These are phyloP conservation scores for Amphipoea oculea DNA, from an alignment of 2,888 invertebrate species.

Conservation along the genomic window DNA sequence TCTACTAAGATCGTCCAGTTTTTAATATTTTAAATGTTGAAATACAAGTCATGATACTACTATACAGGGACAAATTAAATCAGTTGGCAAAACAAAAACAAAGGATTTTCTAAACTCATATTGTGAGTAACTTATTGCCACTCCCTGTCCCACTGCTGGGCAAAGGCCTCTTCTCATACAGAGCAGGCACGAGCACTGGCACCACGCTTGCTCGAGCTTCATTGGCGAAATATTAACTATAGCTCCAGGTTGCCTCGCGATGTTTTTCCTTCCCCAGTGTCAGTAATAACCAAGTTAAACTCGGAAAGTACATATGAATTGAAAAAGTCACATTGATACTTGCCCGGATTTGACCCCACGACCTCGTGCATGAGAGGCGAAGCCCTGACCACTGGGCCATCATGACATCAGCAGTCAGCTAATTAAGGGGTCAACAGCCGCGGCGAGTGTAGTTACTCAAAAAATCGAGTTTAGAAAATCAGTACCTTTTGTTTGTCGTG, in stretches of 20 bases:
- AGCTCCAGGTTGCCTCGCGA: no score
- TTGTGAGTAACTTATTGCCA: no score
- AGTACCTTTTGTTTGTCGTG: neutral
- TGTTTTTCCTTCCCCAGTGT: neutral
- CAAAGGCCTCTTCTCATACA: neutral
- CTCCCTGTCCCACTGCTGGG: neutral
- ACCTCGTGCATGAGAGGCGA: neutral
- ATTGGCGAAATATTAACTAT: no score
- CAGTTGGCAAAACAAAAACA: neutral
- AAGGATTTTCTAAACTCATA: neutral
- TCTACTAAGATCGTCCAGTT: slow-evolving; percentile 60
- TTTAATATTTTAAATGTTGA: slow-evolving; percentile 27
- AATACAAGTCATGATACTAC: neutral
- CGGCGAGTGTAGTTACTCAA: neutral
- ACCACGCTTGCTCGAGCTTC: no score
- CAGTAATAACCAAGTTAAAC: neutral
- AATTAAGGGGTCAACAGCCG: neutral
- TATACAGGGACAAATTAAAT: neutral
- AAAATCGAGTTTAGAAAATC: neutral
- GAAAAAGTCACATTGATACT: neutral
- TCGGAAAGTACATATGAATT: neutral
- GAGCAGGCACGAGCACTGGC: neutral
- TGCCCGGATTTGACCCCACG: neutral
- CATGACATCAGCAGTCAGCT: neutral
- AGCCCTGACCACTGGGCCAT: neutral